Percentiles rank a stretch among this genome's conserved stretches.
These are phyloP conservation scores for Hydrotaea cyrtoneurina DNA, from an alignment of 2,888 invertebrate genomes.

Conservation along the genomic window DNA sequence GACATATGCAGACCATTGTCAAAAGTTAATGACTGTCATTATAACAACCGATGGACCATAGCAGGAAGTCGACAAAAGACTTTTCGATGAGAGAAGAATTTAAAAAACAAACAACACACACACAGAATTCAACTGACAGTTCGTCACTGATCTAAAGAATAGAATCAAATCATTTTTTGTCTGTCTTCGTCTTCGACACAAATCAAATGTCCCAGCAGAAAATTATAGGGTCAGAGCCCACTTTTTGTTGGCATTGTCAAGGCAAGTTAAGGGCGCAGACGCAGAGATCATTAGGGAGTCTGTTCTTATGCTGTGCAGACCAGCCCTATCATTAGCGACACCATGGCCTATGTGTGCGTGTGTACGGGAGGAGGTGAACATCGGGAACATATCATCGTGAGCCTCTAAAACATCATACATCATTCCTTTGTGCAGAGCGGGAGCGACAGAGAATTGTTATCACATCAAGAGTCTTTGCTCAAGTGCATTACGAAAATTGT, in stretches of 20 bases:
- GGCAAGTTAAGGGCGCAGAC: constrained; percentile 30
- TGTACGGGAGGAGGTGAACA: constrained; percentile 8
- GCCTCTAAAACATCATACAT: constrained; percentile 59
- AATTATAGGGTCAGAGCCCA: constrained; percentile 61
- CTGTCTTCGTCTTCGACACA: constrained; percentile 29
- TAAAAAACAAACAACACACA: constrained; percentile 15
- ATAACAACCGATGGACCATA: constrained; percentile 57
- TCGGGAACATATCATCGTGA: constrained; percentile 43
- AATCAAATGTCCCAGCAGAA: constrained; percentile 60
- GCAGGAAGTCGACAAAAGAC: constrained; percentile 61
- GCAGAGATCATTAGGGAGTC: constrained; percentile 9
- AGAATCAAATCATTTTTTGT: constrained; percentile 48
- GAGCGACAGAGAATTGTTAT: background rate
- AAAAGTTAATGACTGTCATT: constrained; percentile 70
- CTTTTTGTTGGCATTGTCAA: constrained; percentile 40
- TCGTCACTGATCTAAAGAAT: constrained; percentile 56
- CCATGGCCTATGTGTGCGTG: constrained; percentile 28
- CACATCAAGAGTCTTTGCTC: constrained; percentile 21
- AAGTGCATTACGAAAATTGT: constrained; percentile 64
- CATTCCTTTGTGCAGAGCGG: constrained; percentile 43
- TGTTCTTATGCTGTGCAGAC: background rate
- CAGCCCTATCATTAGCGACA: constrained; percentile 63
- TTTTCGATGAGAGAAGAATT: constrained; percentile 17
- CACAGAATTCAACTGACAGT: constrained; percentile 62
- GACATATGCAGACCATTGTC: constrained; percentile 61